phyloP scores from a whole-genome alignment of 2,888 invertebrate species.

The Micoletzkya japonica region DNA sequence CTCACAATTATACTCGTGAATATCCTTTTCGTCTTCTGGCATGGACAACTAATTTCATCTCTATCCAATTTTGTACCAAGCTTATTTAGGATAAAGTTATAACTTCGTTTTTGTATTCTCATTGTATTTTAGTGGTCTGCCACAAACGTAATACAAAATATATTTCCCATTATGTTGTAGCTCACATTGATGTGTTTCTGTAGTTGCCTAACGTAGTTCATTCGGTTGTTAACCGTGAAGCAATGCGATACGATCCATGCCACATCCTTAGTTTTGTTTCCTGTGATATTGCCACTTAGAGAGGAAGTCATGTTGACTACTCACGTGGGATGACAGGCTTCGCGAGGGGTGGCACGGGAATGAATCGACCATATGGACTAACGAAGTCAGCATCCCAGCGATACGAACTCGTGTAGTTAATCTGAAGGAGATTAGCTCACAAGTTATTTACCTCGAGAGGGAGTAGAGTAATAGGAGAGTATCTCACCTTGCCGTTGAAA shows the following conservation, averaged over 20 bases:
- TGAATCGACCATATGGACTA: slow-evolving; percentile 36
- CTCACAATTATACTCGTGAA: too few relatives aligned
- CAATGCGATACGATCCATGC: slow-evolving; percentile 51
- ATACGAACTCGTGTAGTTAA: slow-evolving; percentile 41
- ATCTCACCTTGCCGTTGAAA: slow-evolving; percentile 33
- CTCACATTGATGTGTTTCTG: slow-evolving; percentile 28
- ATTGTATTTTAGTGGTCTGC: too few relatives aligned
- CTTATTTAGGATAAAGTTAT: too few relatives aligned
- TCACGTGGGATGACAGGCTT: neutral
- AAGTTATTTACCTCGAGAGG: neutral
- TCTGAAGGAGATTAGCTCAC: slow-evolving; percentile 26
- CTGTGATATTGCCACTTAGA: neutral
- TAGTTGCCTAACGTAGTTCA: slow-evolving; percentile 30
- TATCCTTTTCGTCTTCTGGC: too few relatives aligned
- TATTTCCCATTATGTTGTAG: too few relatives aligned
- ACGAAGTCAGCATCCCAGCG: slow-evolving; percentile 35
- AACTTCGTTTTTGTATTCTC: neutral
- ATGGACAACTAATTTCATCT: too few relatives aligned
- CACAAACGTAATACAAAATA: too few relatives aligned
- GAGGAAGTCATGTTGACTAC: neutral
- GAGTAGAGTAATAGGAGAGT: neutral
- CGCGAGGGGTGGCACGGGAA: neutral
- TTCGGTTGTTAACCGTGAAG: slow-evolving; percentile 36
- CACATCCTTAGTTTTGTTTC: slow-evolving; percentile 29
- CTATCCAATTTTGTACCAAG: too few relatives aligned